Evolutionary conservation across 2,797 vertebrate genomes (phyloP), one percentile per base, ranked within the genome.

Genomic region (Micrastur ruficollis): DNA sequence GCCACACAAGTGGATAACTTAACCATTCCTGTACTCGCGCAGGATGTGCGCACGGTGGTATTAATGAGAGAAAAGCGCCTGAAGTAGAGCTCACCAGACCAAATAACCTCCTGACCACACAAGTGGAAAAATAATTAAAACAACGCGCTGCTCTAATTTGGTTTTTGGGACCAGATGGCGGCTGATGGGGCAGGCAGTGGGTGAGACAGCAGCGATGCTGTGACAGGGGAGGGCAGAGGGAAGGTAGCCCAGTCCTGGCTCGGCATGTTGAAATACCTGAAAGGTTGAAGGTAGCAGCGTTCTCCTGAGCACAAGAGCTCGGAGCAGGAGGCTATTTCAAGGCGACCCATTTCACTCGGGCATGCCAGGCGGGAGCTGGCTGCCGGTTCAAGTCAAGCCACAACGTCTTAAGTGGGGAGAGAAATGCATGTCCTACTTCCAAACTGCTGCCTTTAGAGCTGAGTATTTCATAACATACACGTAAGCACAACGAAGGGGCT

Each of bases 21-120:
- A 96, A 92, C 93, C 84, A 34, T 86, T 97, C 88, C 75, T 20
- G 92, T 79, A 72, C 95, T 86, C 23, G 11, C 1, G 31, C 95
- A 96, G 97, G 97, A 98, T 98, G 96, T 96, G 96, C 10, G 21
- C 78, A 74, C 91, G 52, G 95, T 96, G 96, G 96, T 96, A 98
- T 97, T 98, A 97, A 98, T 94, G 96, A 98, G 95, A 65, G 76
- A 80, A 68, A 68, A 86, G 25, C 73, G 91, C 91, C 97, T 96
- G 76, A 85, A 98, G 96, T 68, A 93, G 81, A 97, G 95, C 97
- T 98, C 96, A 85, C 90, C 91, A 98, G 97, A 97, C 97, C 97
- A 97, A 98, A 97, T 96, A 98, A 97, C 97, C 98, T 98, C 97
- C 97, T 97, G 98, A 96, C 98, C 98, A 98, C 98, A 98, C 98